Conservation (phyloP, 2,797 vertebrate genomes). For the Thunnus albacares region DNA sequence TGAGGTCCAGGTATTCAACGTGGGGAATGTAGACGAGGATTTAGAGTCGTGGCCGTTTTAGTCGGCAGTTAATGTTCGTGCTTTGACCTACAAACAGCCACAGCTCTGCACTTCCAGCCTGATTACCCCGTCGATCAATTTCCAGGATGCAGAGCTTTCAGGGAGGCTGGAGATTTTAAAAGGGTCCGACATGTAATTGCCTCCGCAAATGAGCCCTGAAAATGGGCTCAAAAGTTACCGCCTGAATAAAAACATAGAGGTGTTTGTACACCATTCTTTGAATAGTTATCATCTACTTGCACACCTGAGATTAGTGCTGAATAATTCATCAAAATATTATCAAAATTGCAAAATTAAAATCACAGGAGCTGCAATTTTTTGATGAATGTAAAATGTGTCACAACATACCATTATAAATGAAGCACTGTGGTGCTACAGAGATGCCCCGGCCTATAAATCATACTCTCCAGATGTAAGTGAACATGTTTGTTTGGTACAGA, state of each 20-base stretch:
- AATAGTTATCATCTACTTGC: background rate
- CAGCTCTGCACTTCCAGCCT: slow-evolving; percentile 20
- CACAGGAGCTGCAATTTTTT: no score
- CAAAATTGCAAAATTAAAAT: no score
- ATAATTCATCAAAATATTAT: no score
- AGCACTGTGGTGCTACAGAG: no score
- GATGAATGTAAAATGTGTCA: no score
- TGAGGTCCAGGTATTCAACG: background rate
- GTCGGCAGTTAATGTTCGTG: background rate
- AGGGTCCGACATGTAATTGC: slow-evolving; percentile 10
- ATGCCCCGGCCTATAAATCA: no score
- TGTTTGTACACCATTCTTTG: background rate
- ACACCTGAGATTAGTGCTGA: background rate
- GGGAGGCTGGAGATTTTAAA: slow-evolving; percentile 45
- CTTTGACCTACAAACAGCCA: slow-evolving; percentile 56
- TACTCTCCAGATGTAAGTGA: no score
- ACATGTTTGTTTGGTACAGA: no score
- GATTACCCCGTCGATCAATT: slow-evolving; percentile 31
- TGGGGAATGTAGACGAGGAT: slow-evolving; percentile 13
- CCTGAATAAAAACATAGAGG: background rate
- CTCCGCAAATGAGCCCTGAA: background rate
- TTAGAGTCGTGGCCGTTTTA: slow-evolving; percentile 26
- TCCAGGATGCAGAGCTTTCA: slow-evolving; percentile 7
- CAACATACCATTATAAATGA: no score
- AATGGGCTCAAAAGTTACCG: background rate